Evolutionary conservation across 2,113 vertebrate genomes (phyloP).

Genomic region (Sterrhoptilus dennistouni): DNA sequence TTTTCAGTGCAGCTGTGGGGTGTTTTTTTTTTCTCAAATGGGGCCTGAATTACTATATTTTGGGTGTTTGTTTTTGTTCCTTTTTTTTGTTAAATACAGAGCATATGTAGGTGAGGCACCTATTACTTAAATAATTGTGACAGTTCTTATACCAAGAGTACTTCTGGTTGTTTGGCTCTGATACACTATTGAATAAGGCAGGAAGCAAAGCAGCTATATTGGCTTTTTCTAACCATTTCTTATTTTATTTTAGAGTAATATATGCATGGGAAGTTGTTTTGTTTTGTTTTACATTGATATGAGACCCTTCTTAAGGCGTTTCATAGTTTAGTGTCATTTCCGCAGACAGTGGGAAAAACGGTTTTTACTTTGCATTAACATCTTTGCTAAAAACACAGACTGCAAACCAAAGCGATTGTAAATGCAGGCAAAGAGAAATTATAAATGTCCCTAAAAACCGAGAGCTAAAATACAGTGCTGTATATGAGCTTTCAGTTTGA

Average conservation of each 20-base stretch:
- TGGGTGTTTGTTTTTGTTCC: not conserved
- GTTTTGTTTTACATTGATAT: not conserved
- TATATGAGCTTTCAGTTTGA: constrained; percentile 80
- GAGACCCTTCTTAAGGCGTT: not conserved
- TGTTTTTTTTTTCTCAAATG: not conserved
- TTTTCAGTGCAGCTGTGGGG: not conserved
- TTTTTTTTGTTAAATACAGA: not conserved
- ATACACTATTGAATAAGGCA: not conserved
- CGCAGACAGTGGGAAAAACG: not conserved
- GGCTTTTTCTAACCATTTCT: not conserved
- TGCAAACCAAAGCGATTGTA: constrained; percentile 49
- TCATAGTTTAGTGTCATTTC: not conserved
- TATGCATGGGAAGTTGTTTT: not conserved
- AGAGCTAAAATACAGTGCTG: constrained; percentile 61
- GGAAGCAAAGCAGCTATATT: not conserved
- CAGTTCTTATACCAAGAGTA: not conserved
- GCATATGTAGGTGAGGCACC: not conserved
- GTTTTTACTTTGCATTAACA: not conserved
- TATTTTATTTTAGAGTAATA: not conserved
- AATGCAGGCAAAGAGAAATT: constrained; percentile 60
- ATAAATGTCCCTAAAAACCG: constrained; percentile 62
- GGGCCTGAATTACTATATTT: not conserved
- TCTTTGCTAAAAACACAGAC: not conserved
- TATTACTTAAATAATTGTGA: not conserved
- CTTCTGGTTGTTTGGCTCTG: not conserved